A percentile compares a stretch with the other conserved stretches of the same genome.
These are phyloP conservation scores for Miichthys miiuy DNA, from an alignment of 2,797 vertebrate genomes.

Conservation along the genomic window DNA sequence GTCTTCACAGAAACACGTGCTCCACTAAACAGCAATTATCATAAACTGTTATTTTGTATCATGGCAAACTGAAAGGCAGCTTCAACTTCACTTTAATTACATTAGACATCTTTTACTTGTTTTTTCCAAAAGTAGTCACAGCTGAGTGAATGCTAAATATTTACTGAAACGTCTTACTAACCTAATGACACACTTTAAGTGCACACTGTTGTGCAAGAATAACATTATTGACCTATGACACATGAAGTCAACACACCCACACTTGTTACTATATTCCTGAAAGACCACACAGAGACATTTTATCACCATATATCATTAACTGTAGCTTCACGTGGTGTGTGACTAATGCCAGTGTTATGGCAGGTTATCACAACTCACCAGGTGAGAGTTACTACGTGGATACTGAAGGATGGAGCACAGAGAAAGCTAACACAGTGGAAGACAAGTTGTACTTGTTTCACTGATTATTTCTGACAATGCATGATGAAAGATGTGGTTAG, in stretches of 20 bases:
- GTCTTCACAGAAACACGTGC: conserved; percentile 30
- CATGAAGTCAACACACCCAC: conserved; percentile 40
- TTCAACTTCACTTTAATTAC: conserved; percentile 12
- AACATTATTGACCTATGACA: conserved; percentile 44
- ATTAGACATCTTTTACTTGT: background rate
- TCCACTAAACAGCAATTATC: conserved; percentile 38
- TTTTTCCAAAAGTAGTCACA: background rate
- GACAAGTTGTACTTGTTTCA: conserved; percentile 5
- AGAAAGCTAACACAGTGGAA: conserved; percentile 1
- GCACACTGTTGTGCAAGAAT: conserved; percentile 6
- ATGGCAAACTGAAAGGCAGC: conserved; percentile 26
- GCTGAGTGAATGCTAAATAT: background rate
- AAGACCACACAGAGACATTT: conserved; percentile 30
- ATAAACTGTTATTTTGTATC: conserved; percentile 42
- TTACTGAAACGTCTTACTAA: conserved; percentile 19
- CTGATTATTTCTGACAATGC: conserved; percentile 8
- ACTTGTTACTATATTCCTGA: conserved; percentile 32
- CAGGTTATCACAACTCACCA: conserved; percentile 24
- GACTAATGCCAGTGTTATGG: conserved; percentile 35
- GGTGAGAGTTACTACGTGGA: conserved; percentile 35
- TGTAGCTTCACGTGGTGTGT: conserved; percentile 5
- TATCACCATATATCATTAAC: conserved; percentile 53
- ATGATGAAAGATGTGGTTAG: conserved; percentile 4
- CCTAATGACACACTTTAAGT: conserved; percentile 34
- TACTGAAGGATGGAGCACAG: conserved; percentile 18